phyloP scores from a whole-genome alignment of 2,888 invertebrate genomes.

The Charanyca ferruginea region DNA sequence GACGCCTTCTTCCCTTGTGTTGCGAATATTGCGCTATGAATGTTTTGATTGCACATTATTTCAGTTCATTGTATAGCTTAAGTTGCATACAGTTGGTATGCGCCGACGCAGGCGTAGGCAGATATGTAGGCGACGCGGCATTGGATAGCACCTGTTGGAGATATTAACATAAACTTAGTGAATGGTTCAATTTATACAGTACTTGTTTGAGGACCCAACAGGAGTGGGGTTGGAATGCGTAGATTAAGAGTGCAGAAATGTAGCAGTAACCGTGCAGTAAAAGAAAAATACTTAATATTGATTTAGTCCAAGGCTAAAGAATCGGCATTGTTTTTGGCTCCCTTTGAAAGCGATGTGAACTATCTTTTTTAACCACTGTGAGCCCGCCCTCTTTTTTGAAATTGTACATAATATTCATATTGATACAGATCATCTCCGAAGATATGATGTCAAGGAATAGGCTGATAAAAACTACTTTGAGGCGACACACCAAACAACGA shows the following conservation, averaged over 20 bases:
- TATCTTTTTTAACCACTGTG: too few species aligned
- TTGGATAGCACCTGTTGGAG: conserved; percentile 50
- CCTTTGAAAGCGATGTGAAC: too few species aligned
- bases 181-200: conserved; percentile 17
- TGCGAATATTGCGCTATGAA: background rate
- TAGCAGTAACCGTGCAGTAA: too few species aligned
- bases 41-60: background rate
- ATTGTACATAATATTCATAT: too few species aligned
- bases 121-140: conserved; percentile 49
- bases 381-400: too few species aligned
- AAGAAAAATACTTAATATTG: too few species aligned
- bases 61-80: background rate
- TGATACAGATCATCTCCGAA: too few species aligned
- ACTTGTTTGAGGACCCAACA: background rate
- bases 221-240: background rate
- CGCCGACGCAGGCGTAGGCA: conserved; percentile 47
- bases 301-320: too few species aligned
- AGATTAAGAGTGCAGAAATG: background rate
- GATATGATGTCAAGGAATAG: too few species aligned
- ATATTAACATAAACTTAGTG: conserved; percentile 44
- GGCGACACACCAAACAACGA: too few species aligned
- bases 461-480: too few species aligned
- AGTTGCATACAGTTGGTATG: conserved; percentile 46
- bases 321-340: too few species aligned
- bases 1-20: background rate